Evolutionary conservation across 2,113 vertebrate genomes (phyloP), one percentile per base, ranked within the genome.

Genomic region (Lethenteron reissneri): DNA sequence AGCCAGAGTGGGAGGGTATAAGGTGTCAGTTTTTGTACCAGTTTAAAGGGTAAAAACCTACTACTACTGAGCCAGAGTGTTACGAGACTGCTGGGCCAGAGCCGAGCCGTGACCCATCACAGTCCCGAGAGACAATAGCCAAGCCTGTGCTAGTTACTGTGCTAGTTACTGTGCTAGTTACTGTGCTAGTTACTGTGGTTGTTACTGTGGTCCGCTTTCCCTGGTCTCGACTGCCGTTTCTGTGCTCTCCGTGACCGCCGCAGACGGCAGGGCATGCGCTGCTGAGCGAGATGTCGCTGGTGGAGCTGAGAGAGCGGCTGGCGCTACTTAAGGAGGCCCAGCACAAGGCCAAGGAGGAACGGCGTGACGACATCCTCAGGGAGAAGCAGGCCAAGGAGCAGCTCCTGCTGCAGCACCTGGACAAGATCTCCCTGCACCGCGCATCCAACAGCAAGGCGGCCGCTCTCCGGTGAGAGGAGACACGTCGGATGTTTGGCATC

Each of bases 281-380:
- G 72, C 79, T 87, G 74, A 84, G 83, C 57, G 92, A 96, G 81
- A 95, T 95, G 92, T 94, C 92, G 56, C 21, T 90, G 68, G 81
- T 80, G 12, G 91, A 97, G 81, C 80, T 92, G 57, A 85, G 77
- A 2, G 86, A 88, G 76, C 84, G 88, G 11, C 81, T 96, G 12
- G 76, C 79, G 56, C 72, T 83, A 68, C 79, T 87, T 77, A 87
- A 73, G 77, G 83, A 86, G 70, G 73, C 75, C 12, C 81, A 85
- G 74, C 79, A 76, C 74, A 78, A 74, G 11, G 77, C 82, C 73
- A 77, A 84, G 74, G 83, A 86, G 73, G 85, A 88, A 74, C 86
- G 79, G 74, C 83, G 84, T 58, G 80, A 83, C 70, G 79, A 75
- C 58, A 92, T 97, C 78, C 80, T 85, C 74, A 80, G 78, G 72